Conservation (phyloP, 2,888 invertebrate species). For the Erebia ligea region DNA sequence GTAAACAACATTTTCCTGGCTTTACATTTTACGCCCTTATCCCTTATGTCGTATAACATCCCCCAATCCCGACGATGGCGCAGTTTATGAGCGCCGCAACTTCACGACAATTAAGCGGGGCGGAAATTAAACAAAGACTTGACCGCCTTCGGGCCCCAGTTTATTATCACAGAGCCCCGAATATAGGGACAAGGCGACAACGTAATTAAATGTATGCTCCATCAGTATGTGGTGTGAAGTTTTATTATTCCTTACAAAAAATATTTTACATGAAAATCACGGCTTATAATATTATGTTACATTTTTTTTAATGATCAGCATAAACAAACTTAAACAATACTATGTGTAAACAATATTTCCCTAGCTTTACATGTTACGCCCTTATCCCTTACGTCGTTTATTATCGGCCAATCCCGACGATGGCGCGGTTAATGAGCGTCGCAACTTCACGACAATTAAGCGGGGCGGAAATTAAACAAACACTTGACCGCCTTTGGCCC, state of each 20-base stretch:
- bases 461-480: conserved; percentile 58
- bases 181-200: too few species aligned
- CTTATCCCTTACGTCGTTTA: too few species aligned
- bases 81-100: conserved; percentile 39
- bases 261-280: too few species aligned
- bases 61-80: too few species aligned
- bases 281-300: too few species aligned
- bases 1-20: conserved; percentile 1
- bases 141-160: conserved; percentile 46
- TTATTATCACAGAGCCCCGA: conserved; percentile 34
- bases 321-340: too few species aligned
- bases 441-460: conserved; percentile 55
- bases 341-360: not conserved
- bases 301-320: too few species aligned
- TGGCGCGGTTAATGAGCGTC: conserved; percentile 36
- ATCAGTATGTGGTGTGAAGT: too few species aligned
- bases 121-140: conserved; percentile 61
- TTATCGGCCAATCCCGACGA: not conserved
- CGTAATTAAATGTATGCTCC: too few species aligned
- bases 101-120: conserved; percentile 53
- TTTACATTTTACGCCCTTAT: not conserved
- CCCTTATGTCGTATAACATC: too few species aligned
- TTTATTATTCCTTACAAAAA: too few species aligned
- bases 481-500: conserved; percentile 52
- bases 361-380: not conserved